phyloP scores from a whole-genome alignment of 1,140 invertebrate species.

The Tetramorium parvispinum region DNA sequence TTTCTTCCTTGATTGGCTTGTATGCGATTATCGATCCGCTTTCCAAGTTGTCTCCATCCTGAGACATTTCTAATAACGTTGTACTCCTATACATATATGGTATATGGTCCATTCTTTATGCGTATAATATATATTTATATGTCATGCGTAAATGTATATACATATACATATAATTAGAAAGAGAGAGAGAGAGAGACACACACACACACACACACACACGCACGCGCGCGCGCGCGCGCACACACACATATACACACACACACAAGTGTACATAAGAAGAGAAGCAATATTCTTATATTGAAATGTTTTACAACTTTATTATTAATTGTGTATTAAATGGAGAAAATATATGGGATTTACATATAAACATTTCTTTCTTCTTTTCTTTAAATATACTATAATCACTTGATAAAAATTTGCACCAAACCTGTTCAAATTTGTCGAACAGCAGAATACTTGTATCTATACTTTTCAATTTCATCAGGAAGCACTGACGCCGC shows the following conservation, averaged over 20 bases:
- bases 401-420: not conserved
- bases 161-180: not conserved
- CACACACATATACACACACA: too few relatives aligned
- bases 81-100: not conserved
- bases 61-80: not conserved
- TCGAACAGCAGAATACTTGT: not conserved
- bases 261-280: not conserved
- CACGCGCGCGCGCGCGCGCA: too few relatives aligned
- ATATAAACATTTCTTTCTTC: not conserved
- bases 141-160: not conserved
- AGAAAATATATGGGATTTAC: not conserved
- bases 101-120: not conserved
- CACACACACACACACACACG: too few relatives aligned
- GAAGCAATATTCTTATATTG: constrained; percentile 17
- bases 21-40: constrained; percentile 90
- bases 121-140: not conserved
- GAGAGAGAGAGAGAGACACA: not conserved
- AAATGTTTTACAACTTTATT: constrained; percentile 30
- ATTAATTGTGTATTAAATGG: not conserved
- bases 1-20: constrained; percentile 92
- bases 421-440: not conserved
- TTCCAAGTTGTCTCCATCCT: constrained; percentile 89
- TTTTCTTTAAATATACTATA: not conserved
- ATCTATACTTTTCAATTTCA: not conserved
- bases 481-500: not conserved